A percentile compares a stretch with the other conserved stretches of the same genome.
These are phyloP conservation scores for Operophtera brumata DNA, from an alignment of 2,888 invertebrate species.

Conservation along the genomic window DNA sequence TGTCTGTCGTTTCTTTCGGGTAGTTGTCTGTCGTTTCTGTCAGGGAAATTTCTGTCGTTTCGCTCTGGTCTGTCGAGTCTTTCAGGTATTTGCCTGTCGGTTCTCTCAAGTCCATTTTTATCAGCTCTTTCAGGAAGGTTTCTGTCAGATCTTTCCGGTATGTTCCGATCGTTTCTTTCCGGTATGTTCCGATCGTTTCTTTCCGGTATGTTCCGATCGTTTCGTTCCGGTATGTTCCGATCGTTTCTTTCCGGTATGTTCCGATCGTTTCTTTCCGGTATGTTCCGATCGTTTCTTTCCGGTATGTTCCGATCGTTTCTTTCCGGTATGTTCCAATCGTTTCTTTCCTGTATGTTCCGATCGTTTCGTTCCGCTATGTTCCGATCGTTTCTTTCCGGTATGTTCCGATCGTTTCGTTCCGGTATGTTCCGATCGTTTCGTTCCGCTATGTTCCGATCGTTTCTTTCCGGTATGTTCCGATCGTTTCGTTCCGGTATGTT, in stretches of 20 bases:
- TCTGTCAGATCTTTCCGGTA: slow-evolving; percentile 24
- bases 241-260: slow-evolving; percentile 11
- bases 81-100: slow-evolving; percentile 27
- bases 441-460: background rate
- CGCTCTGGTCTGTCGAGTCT: slow-evolving; percentile 18
- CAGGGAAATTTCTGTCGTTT: slow-evolving; percentile 29
- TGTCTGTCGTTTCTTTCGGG: slow-evolving; percentile 20
- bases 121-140: slow-evolving; percentile 23
- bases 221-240: slow-evolving; percentile 25
- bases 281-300: slow-evolving; percentile 24
- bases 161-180: slow-evolving; percentile 18
- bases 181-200: slow-evolving; percentile 22
- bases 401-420: slow-evolving; percentile 28
- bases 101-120: background rate
- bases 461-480: slow-evolving; percentile 26
- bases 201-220: slow-evolving; percentile 29
- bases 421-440: slow-evolving; percentile 24
- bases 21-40: slow-evolving; percentile 18
- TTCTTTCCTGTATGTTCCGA: slow-evolving; percentile 15
- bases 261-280: slow-evolving; percentile 21
- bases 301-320: slow-evolving; percentile 6
- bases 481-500: slow-evolving; percentile 20
- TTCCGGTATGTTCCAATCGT: slow-evolving; percentile 27
- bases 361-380: slow-evolving; percentile 24
- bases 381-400: slow-evolving; percentile 26